Conservation (phyloP, 1,140 invertebrate genomes). For the Meloidogyne chitwoodi region DNA sequence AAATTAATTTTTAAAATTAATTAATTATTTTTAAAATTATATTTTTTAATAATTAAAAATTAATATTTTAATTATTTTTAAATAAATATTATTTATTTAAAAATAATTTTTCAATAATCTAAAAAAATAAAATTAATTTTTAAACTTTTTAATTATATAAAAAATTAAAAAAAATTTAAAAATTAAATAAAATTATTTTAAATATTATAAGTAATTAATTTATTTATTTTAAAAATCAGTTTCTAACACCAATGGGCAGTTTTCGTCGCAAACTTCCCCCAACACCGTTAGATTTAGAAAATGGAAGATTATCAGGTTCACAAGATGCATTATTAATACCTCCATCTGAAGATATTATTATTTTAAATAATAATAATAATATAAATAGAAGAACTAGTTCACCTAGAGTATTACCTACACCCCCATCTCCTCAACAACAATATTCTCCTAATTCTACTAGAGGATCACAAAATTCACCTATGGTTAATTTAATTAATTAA, state of each 20-base stretch:
- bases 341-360: neutral
- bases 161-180: too few relatives aligned
- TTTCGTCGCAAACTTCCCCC: slow-evolving; percentile 8
- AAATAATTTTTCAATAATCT: too few relatives aligned
- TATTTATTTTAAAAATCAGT: neutral
- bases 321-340: neutral
- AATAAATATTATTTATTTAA: too few relatives aligned
- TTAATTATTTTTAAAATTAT: too few relatives aligned
- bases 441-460: neutral
- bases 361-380: too few relatives aligned
- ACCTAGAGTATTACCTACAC: slow-evolving; percentile 10
- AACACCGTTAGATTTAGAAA: slow-evolving; percentile 15
- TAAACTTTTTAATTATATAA: too few relatives aligned
- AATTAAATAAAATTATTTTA: too few relatives aligned
- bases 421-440: neutral
- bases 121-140: too few relatives aligned
- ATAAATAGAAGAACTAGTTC: slow-evolving; percentile 3
- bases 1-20: too few relatives aligned
- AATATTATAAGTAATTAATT: neutral
- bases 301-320: slow-evolving; percentile 10
- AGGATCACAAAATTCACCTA: neutral
- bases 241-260: slow-evolving; percentile 7
- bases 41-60: too few relatives aligned
- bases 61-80: too few relatives aligned
- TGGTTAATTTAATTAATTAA: neutral